A percentile compares a stretch with the other conserved stretches of the same genome.
These are phyloP conservation scores for Scolopax rusticola DNA, from an alignment of 2,797 vertebrate genomes.

Conservation along the genomic window DNA sequence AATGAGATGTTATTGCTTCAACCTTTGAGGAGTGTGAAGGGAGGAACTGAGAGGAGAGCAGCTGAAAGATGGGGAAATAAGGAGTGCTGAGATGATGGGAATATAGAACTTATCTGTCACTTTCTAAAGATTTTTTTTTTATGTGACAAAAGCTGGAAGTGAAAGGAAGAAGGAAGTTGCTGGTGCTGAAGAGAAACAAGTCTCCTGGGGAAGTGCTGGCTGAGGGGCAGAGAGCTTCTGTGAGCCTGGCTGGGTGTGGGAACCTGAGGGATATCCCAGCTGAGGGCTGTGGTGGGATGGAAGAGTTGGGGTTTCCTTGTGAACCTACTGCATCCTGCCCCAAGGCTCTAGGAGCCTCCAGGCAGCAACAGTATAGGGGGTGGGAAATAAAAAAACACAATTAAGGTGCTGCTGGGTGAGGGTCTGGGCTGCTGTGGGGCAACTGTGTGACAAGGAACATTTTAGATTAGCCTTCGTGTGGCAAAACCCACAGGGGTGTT, in stretches of 20 bases:
- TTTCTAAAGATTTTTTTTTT: neutral
- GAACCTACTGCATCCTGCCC: neutral
- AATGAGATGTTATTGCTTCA: accelerated
- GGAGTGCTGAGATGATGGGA: slow-evolving; percentile 51
- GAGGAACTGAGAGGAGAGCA: neutral
- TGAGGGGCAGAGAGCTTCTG: neutral
- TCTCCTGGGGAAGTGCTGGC: slow-evolving; percentile 22
- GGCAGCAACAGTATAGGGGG: accelerated
- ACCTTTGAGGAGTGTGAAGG: neutral
- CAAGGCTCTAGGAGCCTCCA: neutral
- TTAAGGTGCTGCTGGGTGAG: neutral
- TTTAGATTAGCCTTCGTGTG: neutral
- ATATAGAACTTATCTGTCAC: neutral
- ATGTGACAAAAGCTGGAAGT: slow-evolving; percentile 45
- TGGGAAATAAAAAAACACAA: neutral
- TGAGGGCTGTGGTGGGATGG: neutral
- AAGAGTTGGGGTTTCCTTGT: neutral
- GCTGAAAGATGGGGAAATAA: slow-evolving; percentile 42
- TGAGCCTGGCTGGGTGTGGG: neutral
- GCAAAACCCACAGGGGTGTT: neutral
- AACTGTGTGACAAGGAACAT: neutral
- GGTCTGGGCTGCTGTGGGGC: neutral
- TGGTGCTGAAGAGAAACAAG: slow-evolving; percentile 16
- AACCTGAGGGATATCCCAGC: neutral
- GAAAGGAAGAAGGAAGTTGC: slow-evolving; percentile 55